Base-by-base conservation (phyloP, 1,140 invertebrate genomes). In the Orussus abietinus region DNA sequence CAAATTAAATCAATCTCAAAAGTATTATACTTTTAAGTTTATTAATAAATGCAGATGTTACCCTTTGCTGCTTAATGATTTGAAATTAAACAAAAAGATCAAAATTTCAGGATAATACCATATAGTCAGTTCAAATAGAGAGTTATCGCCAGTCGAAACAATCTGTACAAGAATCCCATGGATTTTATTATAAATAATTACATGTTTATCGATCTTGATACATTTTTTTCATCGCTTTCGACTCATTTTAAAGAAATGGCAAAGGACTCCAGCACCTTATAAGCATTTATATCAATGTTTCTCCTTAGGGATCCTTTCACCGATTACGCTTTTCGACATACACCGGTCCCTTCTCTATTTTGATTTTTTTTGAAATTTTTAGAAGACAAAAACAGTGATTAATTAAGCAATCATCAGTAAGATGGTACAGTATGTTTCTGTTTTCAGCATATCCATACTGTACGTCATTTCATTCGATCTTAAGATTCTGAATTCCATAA, bases 341-440 rank as follows among this genome's bases (percentile, higher is more conserved):
- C n/a, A n/a, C n/a, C n/a, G n/a, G n/a, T 29, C 20, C 17, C 49
- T 48, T 41, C 22, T 44, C 33, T 28, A 38, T 13, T 20, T 13
- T 36, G 18, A 41, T 30, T 13, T 48, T 47, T 38, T 29, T 53
- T 45, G 45, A 30, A 40, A 20, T 46, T 37, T 32, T 40, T 36
- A 15, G 7, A 34, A 20, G 26, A 3, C 34, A 20, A 3, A n/a
- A 11, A 34, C 11, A 26, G 12, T 14, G 22, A 26, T 19, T 53
- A 62, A 56, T 57, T 51, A 57, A 60, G 60, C 52, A 63, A 63
- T 42, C 42, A 45, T 65, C 42, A 62, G 65, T 53, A 64, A 59
- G 64, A 57, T 38, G 20, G 46, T 59, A 64, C 50, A 54, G n/a
- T 40, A 54, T 40, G 25, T 55, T 46, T 55, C 35, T 20, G 34